Evolutionary conservation across 2,888 invertebrate species (phyloP), one percentile per base, ranked within the genome.

Genomic region (Archaeoteleia sp.): DNA sequence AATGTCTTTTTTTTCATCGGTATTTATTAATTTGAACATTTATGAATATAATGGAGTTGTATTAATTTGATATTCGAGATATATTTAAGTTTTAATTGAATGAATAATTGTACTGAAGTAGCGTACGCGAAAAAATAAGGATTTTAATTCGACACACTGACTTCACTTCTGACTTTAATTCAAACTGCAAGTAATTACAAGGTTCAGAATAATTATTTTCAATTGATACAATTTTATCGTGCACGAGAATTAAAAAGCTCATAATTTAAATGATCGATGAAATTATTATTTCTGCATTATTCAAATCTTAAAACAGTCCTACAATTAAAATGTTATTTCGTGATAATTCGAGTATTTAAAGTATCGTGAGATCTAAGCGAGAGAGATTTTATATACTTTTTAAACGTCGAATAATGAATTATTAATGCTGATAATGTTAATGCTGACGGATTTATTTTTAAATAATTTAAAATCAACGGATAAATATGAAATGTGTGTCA

Each of bases 311-410:
- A 63, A 49, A 63, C 30, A 54, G 43, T 51, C 37, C 39, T 34
- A 34, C 42, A 55, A 63, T 55, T 42, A 49, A 49, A 43, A 35
- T 37, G 37, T 63, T 55, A 55, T 63, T 62, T 34, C 42, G 48
- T 42, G 40, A 54, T 63, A 63, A 63, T 63, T 49, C 55, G 49
- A 49, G 49, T 49, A 49, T 49, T 55, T 10, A 45, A 49, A 54
- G 48, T 43, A n/a, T n/a, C n/a, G n/a, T n/a, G n/a, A n/a, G n/a
- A n/a, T n/a, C n/a, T n/a, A n/a, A n/a, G n/a, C n/a, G n/a, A n/a
- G n/a, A n/a, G n/a, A n/a, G n/a, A n/a, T n/a, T n/a, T n/a, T n/a
- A n/a, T n/a, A n/a, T n/a, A n/a, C n/a, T n/a, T n/a, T n/a, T n/a
- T n/a, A n/a, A n/a, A n/a, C n/a, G n/a, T n/a, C n/a, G n/a, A n/a